phyloP scores from a whole-genome alignment of 2,888 invertebrate genomes.

The Listrodromus nycthemerus region DNA sequence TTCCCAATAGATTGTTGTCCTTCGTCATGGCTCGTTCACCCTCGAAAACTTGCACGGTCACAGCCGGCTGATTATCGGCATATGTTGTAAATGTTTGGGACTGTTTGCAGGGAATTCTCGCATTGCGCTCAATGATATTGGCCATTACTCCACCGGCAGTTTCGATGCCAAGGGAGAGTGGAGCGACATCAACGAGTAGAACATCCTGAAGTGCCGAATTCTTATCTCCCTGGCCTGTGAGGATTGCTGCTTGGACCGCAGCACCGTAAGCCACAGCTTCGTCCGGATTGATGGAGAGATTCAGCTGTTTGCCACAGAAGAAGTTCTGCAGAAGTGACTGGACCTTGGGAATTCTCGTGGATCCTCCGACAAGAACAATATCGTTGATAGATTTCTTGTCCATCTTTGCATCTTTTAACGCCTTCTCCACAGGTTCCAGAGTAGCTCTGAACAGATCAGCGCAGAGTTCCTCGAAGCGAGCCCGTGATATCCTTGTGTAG shows the following conservation, averaged over 20 bases:
- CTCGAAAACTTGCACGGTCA: constrained; percentile 96
- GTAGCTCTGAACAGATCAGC: constrained; percentile 97
- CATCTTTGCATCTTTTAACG: constrained; percentile 97
- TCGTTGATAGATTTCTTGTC: constrained; percentile 96
- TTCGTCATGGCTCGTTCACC: constrained; percentile 98
- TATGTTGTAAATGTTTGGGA: constrained; percentile 98
- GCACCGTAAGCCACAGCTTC: constrained; percentile 99
- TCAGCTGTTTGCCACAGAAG: constrained; percentile 98
- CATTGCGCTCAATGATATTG: no score
- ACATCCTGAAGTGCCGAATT: constrained; percentile 96
- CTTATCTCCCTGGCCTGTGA: constrained; percentile 92
- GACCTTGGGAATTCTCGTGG: constrained; percentile 98
- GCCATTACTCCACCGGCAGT: no score
- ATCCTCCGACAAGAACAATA: constrained; percentile 97
- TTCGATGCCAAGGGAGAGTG: no score
- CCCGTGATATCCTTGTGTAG: constrained; percentile 98
- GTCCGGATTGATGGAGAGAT: constrained; percentile 98
- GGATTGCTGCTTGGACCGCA: constrained; percentile 97
- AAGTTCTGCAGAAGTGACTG: constrained; percentile 98
- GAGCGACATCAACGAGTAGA: constrained; percentile 96
- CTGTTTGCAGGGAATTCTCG: constrained; percentile 98
- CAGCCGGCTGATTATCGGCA: constrained; percentile 98
- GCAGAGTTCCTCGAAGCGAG: no score
- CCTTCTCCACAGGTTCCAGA: constrained; percentile 98
- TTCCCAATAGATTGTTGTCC: constrained; percentile 97